Evolutionary conservation across 2,888 invertebrate genomes (phyloP).

Genomic region (Hemithea aestivaria): DNA sequence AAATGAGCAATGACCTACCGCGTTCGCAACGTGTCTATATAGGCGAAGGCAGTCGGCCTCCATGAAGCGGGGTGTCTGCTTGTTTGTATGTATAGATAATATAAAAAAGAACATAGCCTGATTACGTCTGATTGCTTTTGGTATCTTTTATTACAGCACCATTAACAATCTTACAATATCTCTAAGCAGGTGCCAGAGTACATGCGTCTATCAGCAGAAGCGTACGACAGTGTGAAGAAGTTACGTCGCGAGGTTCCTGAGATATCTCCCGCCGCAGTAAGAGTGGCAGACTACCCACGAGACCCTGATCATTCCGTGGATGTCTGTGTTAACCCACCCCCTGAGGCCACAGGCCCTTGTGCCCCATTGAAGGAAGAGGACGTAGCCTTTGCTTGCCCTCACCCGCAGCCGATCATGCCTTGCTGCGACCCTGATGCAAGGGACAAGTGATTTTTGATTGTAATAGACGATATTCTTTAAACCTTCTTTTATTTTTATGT

Average conservation of each 20-base stretch:
- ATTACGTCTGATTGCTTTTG: too few species aligned
- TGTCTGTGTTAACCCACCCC: slow-evolving; percentile 43
- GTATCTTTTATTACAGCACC: too few species aligned
- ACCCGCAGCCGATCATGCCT: slow-evolving; percentile 46
- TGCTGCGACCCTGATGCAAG: slow-evolving; percentile 53
- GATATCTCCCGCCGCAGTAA: slow-evolving; percentile 60
- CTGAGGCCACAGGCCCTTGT: slow-evolving; percentile 43
- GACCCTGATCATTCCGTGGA: slow-evolving; percentile 37
- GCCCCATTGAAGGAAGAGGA: slow-evolving; percentile 51
- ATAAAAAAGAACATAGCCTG: too few species aligned
- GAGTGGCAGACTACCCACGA: slow-evolving; percentile 44
- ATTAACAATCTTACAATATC: too few species aligned
- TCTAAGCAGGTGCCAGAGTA: slow-evolving; percentile 53
- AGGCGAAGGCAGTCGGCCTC: too few species aligned
- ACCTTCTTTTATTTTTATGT: too few species aligned
- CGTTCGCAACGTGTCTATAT: too few species aligned
- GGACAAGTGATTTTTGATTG: slow-evolving; percentile 8
- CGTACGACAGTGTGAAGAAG: slow-evolving; percentile 56
- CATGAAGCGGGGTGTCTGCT: too few species aligned
- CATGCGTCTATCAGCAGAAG: slow-evolving; percentile 60
- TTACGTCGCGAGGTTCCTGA: slow-evolving; percentile 53
- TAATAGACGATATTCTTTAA: too few species aligned
- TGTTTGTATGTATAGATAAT: too few species aligned
- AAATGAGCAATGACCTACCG: too few species aligned
- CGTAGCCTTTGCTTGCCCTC: slow-evolving; percentile 62